Conservation (phyloP, 2,797 vertebrate genomes). For the Phataginus tricuspis region DNA sequence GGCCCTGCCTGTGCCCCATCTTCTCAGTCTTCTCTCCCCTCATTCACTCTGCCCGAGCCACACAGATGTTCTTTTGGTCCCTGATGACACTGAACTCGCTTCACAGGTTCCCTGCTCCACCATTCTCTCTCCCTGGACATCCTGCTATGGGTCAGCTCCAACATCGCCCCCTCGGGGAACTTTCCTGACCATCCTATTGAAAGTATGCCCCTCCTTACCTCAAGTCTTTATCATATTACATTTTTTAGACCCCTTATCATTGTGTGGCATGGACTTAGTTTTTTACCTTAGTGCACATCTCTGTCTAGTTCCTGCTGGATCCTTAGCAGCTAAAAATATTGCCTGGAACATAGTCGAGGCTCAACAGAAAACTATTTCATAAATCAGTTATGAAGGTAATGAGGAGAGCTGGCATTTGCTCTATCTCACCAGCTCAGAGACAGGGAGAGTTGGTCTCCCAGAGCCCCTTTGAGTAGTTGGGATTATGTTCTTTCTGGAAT, state of each 20-base stretch:
- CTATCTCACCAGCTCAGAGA: not conserved
- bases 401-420: not conserved
- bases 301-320: not conserved
- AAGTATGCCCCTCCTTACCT: fast-evolving
- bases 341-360: not conserved
- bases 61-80: not conserved
- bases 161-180: not conserved
- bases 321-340: not conserved
- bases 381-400: not conserved
- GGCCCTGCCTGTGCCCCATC: too few relatives aligned
- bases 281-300: not conserved
- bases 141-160: not conserved
- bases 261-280: not conserved
- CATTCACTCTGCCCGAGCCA: not conserved
- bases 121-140: not conserved
- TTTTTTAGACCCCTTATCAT: not conserved
- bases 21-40: not conserved
- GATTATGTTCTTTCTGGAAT: not conserved
- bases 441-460: not conserved
- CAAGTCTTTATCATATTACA: not conserved
- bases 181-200: not conserved
- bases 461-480: not conserved
- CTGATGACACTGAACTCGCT: not conserved
- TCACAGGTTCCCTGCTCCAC: not conserved
- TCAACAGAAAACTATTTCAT: not conserved